Base-by-base conservation (phyloP, 2,797 vertebrate species). In the Phaenicophaeus curvirostris region DNA sequence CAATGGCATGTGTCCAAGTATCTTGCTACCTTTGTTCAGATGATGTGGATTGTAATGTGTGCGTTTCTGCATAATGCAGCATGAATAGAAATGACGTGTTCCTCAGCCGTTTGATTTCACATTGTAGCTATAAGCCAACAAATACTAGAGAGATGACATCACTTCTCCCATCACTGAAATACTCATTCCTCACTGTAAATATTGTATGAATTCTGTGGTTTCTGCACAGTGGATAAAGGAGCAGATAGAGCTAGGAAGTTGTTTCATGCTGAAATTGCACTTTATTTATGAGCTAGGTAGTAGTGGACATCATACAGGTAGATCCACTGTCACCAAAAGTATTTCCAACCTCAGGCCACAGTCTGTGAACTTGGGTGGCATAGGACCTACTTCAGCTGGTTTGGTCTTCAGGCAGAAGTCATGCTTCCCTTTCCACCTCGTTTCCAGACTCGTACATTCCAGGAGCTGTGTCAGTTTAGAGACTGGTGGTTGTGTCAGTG, bases 51-150 rank as follows among this genome's bases (percentile, higher is more conserved):
- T 67, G 41, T 57, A 69, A 78, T 9, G 71, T 2, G 30, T 73
- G 50, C 2, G 3, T 55, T 82, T 85, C 73, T 74, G 31, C 10
- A 44, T 89, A 77, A 90, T 69, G 71, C 63, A 92, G 68, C 58
- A 57, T 16, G 59, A 75, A 79, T 54, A 94, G 90, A 67, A 81
- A 77, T 18, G 8, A 57, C 44, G 10, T 0, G 6, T 73, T 89
- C 75, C 84, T 94, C 93, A 81, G 90, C 92, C 94, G 87, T 73
- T 63, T 75, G 39, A 78, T 72, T 86, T 53, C 53, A 59, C 67
- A 7, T 90, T 86, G 33, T 25, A 15, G 35, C 61, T 44, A 19
- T 58, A 91, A 85, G 54, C 89, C 87, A 87, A 81, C 74, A 94
- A 75, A 83, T 53, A 33, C 46, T 67, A 77, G 75, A 59, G 57